Evolutionary conservation across 2,797 vertebrate species (phyloP).

Genomic region (Ateles fusciceps): DNA sequence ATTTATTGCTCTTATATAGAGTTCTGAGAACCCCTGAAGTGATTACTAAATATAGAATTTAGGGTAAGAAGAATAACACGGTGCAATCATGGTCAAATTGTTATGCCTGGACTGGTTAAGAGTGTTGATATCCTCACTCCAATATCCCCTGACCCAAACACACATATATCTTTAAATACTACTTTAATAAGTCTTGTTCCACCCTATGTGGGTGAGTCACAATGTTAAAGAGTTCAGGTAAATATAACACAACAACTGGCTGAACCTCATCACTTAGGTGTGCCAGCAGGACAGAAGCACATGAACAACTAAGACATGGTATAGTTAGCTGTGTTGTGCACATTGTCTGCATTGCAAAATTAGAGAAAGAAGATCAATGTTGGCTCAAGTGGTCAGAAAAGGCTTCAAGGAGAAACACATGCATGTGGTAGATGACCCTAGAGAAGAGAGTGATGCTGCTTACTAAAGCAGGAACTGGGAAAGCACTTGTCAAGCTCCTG

Average conservation of each 20-base stretch:
- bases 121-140: neutral
- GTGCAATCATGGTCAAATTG: neutral
- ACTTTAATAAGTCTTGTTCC: neutral
- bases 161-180: neutral
- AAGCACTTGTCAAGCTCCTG: neutral
- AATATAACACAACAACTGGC: neutral
- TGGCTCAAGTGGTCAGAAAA: neutral
- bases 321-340: rapidly evolving
- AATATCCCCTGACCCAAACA: neutral
- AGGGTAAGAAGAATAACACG: neutral
- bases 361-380: rapidly evolving
- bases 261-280: neutral
- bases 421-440: too few species aligned
- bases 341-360: rapidly evolving
- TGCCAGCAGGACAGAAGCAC: neutral
- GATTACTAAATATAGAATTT: slow-evolving; percentile 9
- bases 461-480: neutral
- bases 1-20: neutral
- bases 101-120: neutral
- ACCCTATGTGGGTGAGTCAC: neutral
- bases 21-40: neutral
- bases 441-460: neutral
- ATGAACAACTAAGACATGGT: rapidly evolving
- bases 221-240: neutral
- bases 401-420: neutral